Conservation (phyloP, 2,113 vertebrate genomes). For the Corythornis cristatus region DNA sequence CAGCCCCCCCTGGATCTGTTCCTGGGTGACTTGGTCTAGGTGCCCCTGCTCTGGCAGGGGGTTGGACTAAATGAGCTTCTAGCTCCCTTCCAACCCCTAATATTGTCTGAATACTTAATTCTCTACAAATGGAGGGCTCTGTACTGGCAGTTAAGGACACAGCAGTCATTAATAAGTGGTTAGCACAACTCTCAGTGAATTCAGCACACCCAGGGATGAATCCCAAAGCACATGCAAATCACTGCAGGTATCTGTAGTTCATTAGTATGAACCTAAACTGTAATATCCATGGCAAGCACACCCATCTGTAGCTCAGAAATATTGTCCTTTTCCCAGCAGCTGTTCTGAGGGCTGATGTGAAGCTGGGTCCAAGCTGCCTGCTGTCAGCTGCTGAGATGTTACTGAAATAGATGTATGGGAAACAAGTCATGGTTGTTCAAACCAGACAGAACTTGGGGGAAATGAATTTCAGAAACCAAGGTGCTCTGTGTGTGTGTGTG, state of each 20-base stretch:
- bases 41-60: too few species aligned
- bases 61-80: too few species aligned
- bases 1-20: too few species aligned
- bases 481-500: not conserved
- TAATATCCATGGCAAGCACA: not conserved
- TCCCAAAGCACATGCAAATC: not conserved
- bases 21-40: too few species aligned
- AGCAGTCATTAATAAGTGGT: not conserved
- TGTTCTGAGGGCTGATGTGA: not conserved
- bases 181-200: not conserved
- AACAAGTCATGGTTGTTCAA: not conserved
- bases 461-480: not conserved
- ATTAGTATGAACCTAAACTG: not conserved
- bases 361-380: not conserved
- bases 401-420: not conserved
- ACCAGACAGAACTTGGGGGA: not conserved
- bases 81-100: too few species aligned
- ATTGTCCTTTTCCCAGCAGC: not conserved
- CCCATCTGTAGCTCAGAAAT: not conserved
- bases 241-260: not conserved
- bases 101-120: not conserved
- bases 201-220: not conserved
- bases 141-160: not conserved
- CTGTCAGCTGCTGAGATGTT: slow-evolving; percentile 5
- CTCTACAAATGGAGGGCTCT: not conserved